Percentiles rank a stretch among this genome's conserved stretches.
Conservation (phyloP, 1,140 invertebrate genomes). For the Mercenaria mercenaria region DNA sequence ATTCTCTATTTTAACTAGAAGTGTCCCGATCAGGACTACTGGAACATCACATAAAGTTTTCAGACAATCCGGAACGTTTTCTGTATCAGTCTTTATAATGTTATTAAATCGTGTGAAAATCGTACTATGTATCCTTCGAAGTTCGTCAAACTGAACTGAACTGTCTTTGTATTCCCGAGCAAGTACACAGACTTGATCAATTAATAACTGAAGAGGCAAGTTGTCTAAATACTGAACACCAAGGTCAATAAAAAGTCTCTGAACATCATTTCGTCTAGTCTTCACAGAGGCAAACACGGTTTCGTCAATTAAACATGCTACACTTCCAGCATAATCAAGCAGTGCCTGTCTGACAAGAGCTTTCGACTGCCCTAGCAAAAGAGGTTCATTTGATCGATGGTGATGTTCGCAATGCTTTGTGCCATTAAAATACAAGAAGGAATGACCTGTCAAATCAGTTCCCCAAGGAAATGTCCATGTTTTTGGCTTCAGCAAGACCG, state of each 20-base stretch:
- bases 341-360: background rate
- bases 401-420: background rate
- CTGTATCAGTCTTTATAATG: background rate
- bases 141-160: background rate
- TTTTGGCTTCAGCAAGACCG: conserved; percentile 4
- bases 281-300: background rate
- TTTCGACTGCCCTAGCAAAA: background rate
- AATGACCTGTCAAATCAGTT: background rate
- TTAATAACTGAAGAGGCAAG: background rate
- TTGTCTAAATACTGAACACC: background rate
- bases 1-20: background rate
- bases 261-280: background rate
- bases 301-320: background rate
- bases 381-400: background rate
- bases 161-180: background rate
- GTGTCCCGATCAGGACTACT: background rate
- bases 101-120: background rate
- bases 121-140: background rate
- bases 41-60: background rate
- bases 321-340: background rate
- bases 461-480: conserved; percentile 33
- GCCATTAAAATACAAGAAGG: background rate
- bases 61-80: background rate
- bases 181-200: background rate
- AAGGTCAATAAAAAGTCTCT: background rate